These are phyloP conservation scores for Odocoileus hemionus DNA, from an alignment of 2,113 vertebrate species.

Conservation along the genomic window DNA sequence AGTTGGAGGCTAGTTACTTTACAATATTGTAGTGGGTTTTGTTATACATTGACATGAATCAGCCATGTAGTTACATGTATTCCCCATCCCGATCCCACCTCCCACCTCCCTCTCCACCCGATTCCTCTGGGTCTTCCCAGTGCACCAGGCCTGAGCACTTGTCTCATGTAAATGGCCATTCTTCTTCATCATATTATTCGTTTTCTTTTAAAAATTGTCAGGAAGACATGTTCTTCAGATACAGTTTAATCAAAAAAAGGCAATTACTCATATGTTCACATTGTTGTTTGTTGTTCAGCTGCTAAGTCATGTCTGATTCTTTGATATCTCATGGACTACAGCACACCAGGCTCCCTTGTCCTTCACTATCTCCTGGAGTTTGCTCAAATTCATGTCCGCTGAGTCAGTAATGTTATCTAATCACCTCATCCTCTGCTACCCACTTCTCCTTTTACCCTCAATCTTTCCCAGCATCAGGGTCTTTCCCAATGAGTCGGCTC, in stretches of 20 bases:
- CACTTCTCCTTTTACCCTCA: background rate
- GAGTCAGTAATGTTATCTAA: background rate
- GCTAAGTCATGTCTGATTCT: background rate
- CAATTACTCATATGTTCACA: background rate
- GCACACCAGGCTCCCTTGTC: background rate
- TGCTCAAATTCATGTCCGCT: background rate
- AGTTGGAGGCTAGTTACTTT: no score
- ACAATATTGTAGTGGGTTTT: no score
- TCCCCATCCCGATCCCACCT: no score
- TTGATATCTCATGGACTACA: background rate
- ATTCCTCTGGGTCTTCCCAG: no score
- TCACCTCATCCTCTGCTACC: background rate
- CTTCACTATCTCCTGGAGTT: background rate
- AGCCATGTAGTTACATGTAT: no score
- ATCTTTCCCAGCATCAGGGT: background rate
- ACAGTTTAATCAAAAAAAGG: background rate
- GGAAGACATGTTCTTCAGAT: background rate
- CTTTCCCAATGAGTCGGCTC: background rate
- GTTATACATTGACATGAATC: no score
- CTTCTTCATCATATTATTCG: background rate
- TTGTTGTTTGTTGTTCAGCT: background rate
- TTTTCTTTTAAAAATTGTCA: constrained; percentile 11
- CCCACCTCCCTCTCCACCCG: no score
- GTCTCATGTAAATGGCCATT: background rate
- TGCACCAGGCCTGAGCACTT: no score